A percentile compares a stretch with the other conserved stretches of the same genome.
phyloP scores from a whole-genome alignment of 2,888 invertebrate genomes.

The Ptilodon capucinus region DNA sequence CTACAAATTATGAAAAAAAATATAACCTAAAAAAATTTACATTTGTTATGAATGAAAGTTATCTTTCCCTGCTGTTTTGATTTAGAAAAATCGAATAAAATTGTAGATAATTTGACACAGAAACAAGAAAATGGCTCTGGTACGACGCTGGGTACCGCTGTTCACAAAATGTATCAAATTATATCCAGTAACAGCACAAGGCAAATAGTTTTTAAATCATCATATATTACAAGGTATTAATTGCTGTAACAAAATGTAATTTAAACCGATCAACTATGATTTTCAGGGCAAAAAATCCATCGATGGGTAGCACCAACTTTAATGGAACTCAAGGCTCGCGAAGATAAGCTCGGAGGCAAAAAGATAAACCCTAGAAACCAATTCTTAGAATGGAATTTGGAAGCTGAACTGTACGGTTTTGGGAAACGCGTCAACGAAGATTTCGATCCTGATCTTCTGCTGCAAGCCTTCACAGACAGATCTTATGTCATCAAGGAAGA shows the following conservation, averaged over 20 bases:
- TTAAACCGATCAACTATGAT: slow-evolving; percentile 1
- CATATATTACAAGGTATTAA: not conserved
- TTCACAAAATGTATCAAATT: slow-evolving; percentile 44
- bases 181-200: slow-evolving; percentile 46
- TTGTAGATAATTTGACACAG: not conserved
- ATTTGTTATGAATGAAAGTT: slow-evolving; percentile 15
- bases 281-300: slow-evolving; percentile 65
- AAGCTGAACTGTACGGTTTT: slow-evolving; percentile 94
- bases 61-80: slow-evolving; percentile 18
- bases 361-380: slow-evolving; percentile 78
- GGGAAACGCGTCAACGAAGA: slow-evolving; percentile 92
- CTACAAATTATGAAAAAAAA: no score
- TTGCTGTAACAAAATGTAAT: not conserved
- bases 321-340: slow-evolving; percentile 82
- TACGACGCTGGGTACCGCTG: slow-evolving; percentile 57
- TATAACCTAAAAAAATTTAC: slow-evolving; percentile 25
- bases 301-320: slow-evolving; percentile 89
- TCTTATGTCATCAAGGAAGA: slow-evolving; percentile 90
- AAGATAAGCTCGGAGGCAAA: slow-evolving; percentile 83
- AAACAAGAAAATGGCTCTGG: slow-evolving; percentile 55
- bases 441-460: slow-evolving; percentile 87
- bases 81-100: not conserved
- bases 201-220: slow-evolving; percentile 18
- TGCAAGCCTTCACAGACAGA: slow-evolving; percentile 90
- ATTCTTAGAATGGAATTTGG: slow-evolving; percentile 93